Base-by-base conservation (phyloP, 2,113 vertebrate species). In the Passer domesticus region DNA sequence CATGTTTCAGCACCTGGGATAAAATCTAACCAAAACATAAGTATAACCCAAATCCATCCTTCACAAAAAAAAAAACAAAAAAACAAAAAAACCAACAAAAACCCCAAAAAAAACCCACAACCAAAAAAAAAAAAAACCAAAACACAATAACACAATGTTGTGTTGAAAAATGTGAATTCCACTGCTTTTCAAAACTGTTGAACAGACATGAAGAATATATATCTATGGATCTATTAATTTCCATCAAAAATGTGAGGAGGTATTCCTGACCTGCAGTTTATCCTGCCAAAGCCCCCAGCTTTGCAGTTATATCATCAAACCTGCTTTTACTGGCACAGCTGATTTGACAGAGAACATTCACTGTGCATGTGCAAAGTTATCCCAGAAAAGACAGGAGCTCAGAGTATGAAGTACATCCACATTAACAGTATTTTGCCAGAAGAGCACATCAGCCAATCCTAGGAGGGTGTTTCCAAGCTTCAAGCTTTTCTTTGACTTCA, bases 361-460 rank as follows among this genome's bases (percentile, higher is more conserved):
- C 18, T 10, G 35, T 60, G 53, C 37, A 87, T 68, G 76, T 59
- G 60, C 47, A 37, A 78, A 75, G 31, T 53, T 68, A 72, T 6
- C 23, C 69, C 70, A 77, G 91, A 88, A 91, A 94, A 82, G 69
- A 87, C 59, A 72, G 68, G 46, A 79, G 58, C 89, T 93, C 63
- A 87, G 74, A 83, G 22, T 5, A 90, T 14, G 64, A 95, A 70
- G 79, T 74, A 74, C 35, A 81, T 75, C 56, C 73, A 83, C 41
- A 67, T 41, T 47, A 86, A 64, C 33, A 68, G 39, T 3, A 90
- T 83, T 80, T 72, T 92, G 91, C 83, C 91, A 92, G 76, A 74
- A 59, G 5, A 83, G 24, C 5, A 3, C 28, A 50, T 52, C 12
- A 81, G 59, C 83, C 86, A 84, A 47, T n/a, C 47, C 47, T 44